phyloP scores from a whole-genome alignment of 2,797 vertebrate genomes.

The Lepus townsendii region DNA sequence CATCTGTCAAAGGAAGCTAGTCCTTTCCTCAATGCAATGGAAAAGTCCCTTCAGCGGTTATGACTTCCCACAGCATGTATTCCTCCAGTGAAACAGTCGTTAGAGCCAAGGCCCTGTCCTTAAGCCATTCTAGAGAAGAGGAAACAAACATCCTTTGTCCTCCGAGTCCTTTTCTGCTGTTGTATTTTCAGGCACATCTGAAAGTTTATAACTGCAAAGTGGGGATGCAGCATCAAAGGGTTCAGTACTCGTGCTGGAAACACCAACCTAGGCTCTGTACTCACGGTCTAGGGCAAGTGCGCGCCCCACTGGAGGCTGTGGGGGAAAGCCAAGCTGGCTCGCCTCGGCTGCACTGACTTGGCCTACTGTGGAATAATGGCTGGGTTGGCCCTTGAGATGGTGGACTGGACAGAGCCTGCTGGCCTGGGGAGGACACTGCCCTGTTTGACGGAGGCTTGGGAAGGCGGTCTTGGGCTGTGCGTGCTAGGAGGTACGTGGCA shows the following conservation, averaged over 20 bases:
- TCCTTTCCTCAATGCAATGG: neutral
- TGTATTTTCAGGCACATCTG: slow-evolving; percentile 41
- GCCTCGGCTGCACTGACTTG: neutral
- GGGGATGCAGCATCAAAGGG: neutral
- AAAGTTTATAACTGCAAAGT: slow-evolving; percentile 12
- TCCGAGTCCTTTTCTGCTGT: slow-evolving; percentile 37
- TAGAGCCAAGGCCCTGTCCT: slow-evolving; percentile 9
- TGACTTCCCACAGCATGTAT: neutral
- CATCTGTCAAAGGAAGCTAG: neutral
- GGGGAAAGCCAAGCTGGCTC: neutral
- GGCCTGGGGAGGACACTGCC: neutral
- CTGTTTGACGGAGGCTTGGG: neutral
- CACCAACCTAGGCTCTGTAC: neutral
- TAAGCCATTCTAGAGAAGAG: neutral
- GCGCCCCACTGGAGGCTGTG: neutral
- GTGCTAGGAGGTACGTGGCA: neutral
- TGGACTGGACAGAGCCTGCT: neutral
- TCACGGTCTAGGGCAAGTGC: neutral
- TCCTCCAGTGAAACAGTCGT: slow-evolving; percentile 33
- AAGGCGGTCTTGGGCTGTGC: neutral
- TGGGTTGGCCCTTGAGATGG: neutral
- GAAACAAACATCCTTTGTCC: neutral
- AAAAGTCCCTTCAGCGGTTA: slow-evolving; percentile 12
- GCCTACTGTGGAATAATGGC: neutral
- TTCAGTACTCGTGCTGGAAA: neutral